Evolutionary conservation across 2,797 vertebrate species (phyloP), one percentile per base, ranked within the genome.

Genomic region (Microctenopoma lineatum): DNA sequence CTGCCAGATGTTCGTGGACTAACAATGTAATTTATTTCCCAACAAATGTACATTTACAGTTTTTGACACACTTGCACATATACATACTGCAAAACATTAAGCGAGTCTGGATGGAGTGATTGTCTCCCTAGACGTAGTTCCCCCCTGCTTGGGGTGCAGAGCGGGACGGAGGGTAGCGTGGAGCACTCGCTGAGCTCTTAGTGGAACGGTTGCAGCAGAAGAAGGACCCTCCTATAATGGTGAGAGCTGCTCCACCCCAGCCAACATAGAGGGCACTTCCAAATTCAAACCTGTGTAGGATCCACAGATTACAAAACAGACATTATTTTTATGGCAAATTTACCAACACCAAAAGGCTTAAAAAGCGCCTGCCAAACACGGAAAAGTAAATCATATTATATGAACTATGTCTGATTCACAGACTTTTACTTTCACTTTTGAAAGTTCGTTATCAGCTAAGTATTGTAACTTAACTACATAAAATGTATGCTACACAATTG

Each of bases 201-300:
- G 29, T 44, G 18, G 93, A 83, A 84, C 96, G 94, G 55, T 91
- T 95, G 56, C 96, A 97, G 88, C 95, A 96, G 52, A 99, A 94
- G 83, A 99, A 94, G 71, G 87, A 80, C 0, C 97, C 97, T 18
- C 98, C 98, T 13, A 98, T 90, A 0, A 98, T 75, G 51, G 84
- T 87, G 59, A 99, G 93, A 34, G 90, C 89, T 46, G 96, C 92
- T 4, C 95, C 91, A 14, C 94, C 97, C 97, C 97, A 99, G 25
- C 96, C 97, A 1, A 97, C 92, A 48, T 94, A 99, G 63, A 99
- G 92, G 46, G 97, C 97, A 9, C 94, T 95, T 21, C 98, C 98
- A 65, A 99, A 99, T 73, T 99, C 98, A 80, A 88, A 99, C 80
- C 97, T 99, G 81, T 5, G 38, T 61, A 66, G 2, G 3, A 57